Conservation (phyloP, 2,888 invertebrate species). For the Tipula vernalis region DNA sequence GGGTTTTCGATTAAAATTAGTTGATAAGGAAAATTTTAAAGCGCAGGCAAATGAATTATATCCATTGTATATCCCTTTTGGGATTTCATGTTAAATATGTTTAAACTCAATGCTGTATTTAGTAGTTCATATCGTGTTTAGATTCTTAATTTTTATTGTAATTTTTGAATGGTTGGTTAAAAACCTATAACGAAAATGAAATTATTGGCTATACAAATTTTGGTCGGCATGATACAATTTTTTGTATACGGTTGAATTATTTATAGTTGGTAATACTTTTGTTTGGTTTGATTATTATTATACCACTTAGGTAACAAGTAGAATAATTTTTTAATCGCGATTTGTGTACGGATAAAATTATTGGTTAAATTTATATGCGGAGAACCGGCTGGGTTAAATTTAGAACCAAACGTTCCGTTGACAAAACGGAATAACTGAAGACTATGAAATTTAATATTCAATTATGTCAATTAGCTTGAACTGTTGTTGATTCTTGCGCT, state of each 20-base stretch:
- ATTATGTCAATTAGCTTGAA: too few relatives aligned
- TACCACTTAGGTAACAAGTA: too few relatives aligned
- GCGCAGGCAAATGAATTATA: not conserved
- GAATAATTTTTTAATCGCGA: too few relatives aligned
- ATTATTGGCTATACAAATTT: not conserved
- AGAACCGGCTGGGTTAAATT: too few relatives aligned
- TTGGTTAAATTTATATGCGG: too few relatives aligned
- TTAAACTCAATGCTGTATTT: not conserved
- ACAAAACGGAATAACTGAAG: too few relatives aligned
- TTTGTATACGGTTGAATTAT: not conserved
- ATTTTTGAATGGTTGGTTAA: not conserved
- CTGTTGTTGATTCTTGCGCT: too few relatives aligned
- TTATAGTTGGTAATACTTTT: not conserved
- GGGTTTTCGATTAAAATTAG: not conserved
- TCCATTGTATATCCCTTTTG: not conserved
- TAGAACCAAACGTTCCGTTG: too few relatives aligned
- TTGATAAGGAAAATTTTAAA: not conserved
- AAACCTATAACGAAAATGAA: not conserved
- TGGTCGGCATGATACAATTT: not conserved
- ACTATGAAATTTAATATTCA: too few relatives aligned
- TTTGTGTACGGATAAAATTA: too few relatives aligned
- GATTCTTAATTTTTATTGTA: not conserved
- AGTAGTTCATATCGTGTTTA: not conserved
- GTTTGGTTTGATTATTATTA: too few relatives aligned
- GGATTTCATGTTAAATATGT: not conserved